These are phyloP conservation scores for Philereme vetulata DNA, from an alignment of 2,888 invertebrate genomes.

Conservation along the genomic window DNA sequence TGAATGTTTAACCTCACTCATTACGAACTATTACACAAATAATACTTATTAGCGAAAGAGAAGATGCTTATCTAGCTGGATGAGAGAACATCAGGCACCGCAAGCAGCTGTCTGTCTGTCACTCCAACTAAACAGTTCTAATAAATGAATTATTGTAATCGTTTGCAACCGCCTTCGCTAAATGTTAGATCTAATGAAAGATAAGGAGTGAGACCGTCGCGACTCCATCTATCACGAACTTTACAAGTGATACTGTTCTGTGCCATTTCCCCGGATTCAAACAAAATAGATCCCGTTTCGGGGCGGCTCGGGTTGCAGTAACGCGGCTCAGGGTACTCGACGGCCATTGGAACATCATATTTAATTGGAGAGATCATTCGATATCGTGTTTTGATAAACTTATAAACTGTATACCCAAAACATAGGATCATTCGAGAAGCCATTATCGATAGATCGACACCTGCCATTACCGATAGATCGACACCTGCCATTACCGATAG, in stretches of 20 bases:
- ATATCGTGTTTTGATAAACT: slow-evolving; percentile 1
- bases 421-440: no score
- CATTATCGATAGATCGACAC: no score
- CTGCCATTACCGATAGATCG: no score
- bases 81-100: no score
- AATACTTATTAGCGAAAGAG: no score
- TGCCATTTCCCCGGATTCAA: neutral
- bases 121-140: no score
- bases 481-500: no score
- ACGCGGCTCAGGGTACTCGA: neutral
- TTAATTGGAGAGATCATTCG: slow-evolving; percentile 13
- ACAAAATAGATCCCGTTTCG: neutral
- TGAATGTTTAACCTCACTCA: no score
- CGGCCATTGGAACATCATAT: neutral
- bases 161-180: neutral
- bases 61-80: no score
- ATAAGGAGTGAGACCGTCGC: neutral
- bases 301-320: neutral
- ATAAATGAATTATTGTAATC: neutral
- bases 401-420: no score
- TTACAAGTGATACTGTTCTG: neutral
- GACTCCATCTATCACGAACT: slow-evolving; percentile 6
- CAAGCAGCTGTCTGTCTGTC: no score
- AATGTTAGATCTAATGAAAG: neutral
- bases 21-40: no score